Evolutionary conservation across 2,888 invertebrate genomes (phyloP).

Genomic region (Chloromyia formosa): DNA sequence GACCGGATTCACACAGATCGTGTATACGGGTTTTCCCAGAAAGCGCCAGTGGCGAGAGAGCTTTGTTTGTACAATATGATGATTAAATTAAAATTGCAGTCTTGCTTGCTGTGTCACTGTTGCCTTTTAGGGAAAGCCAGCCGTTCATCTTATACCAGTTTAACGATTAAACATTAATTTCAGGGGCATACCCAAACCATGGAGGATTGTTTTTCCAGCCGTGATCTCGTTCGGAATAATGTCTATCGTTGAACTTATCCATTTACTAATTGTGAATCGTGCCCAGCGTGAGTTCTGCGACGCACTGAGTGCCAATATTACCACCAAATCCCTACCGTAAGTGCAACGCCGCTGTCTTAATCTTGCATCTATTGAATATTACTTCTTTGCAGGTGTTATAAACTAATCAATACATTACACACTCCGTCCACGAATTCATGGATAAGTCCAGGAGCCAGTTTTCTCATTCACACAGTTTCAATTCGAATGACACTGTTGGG

Average conservation of each 20-base stretch:
- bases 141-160: no score
- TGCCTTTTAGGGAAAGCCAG: no score
- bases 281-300: conserved; percentile 55
- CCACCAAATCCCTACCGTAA: conserved; percentile 55
- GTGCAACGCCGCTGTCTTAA: conserved; percentile 11
- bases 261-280: conserved; percentile 56
- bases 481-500: conserved; percentile 55
- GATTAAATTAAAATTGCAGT: no score
- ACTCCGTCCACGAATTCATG: conserved; percentile 47
- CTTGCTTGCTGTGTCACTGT: no score
- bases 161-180: no score
- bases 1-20: no score
- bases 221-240: conserved; percentile 58
- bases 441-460: conserved; percentile 36
- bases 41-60: no score
- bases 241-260: conserved; percentile 55
- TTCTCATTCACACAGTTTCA: conserved; percentile 55
- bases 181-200: conserved; percentile 60
- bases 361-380: not conserved
- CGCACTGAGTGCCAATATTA: conserved; percentile 54
- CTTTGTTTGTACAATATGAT: no score
- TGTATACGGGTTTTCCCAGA: no score
- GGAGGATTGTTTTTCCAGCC: conserved; percentile 61
- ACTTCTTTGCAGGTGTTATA: conserved; percentile 54
- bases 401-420: conserved; percentile 57